A percentile compares a stretch with the other conserved stretches of the same genome.
Conservation (phyloP, 1,140 invertebrate species). For the Coelopa frigida region DNA sequence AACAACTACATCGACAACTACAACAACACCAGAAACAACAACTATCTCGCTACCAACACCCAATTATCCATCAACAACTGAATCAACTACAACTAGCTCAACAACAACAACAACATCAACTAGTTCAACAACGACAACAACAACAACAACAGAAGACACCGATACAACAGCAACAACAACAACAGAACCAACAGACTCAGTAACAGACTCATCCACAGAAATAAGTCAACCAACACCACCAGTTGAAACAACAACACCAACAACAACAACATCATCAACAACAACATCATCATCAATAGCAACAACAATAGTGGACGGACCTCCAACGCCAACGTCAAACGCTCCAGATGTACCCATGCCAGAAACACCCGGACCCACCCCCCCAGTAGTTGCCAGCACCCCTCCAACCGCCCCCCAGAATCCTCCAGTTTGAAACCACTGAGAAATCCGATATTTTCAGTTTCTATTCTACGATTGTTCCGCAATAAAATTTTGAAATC, state of each 20-base stretch:
- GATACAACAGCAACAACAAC: neutral
- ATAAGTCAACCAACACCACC: neutral
- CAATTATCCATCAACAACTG: neutral
- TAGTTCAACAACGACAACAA: neutral
- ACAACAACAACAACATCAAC: neutral
- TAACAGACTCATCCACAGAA: too few relatives aligned
- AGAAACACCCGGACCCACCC: slow-evolving; percentile 12
- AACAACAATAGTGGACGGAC: neutral
- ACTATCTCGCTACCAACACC: slow-evolving; percentile 1
- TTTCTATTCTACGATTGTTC: too few relatives aligned
- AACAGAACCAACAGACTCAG: neutral
- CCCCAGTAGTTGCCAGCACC: slow-evolving; percentile 8
- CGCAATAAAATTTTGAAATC: too few relatives aligned
- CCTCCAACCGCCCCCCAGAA: slow-evolving; percentile 2
- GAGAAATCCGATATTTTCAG: too few relatives aligned
- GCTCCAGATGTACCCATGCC: slow-evolving; percentile 6
- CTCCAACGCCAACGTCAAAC: neutral
- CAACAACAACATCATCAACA: neutral
- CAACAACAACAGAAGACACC: neutral
- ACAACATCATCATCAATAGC: neutral
- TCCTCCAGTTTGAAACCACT: neutral
- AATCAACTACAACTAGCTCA: slow-evolving; percentile 3
- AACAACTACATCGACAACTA: too few relatives aligned
- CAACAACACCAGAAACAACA: neutral
- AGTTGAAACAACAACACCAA: neutral